Evolutionary conservation across 2,888 invertebrate genomes (phyloP).

Genomic region (Idaea dimidiata): DNA sequence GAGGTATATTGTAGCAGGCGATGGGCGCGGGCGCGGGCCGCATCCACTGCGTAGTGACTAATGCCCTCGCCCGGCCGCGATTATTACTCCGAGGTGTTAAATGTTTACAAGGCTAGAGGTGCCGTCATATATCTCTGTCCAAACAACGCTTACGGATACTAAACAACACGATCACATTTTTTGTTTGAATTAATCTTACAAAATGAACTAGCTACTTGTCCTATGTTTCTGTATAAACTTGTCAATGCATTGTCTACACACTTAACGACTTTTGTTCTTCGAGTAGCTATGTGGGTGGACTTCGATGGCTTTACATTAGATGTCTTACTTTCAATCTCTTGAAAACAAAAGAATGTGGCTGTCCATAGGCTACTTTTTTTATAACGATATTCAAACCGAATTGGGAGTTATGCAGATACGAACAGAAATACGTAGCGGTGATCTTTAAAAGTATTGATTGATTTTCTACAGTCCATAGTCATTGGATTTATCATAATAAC

Average conservation of each 20-base stretch:
- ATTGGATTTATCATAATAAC: neutral
- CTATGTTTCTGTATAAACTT: conserved; percentile 12
- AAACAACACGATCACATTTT: conserved; percentile 32
- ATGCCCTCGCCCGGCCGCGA: conserved; percentile 31
- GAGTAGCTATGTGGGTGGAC: neutral
- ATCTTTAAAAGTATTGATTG: neutral
- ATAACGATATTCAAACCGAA: too few species aligned
- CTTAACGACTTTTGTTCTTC: neutral
- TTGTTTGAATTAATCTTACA: conserved; percentile 22
- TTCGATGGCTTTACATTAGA: neutral
- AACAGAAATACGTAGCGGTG: neutral
- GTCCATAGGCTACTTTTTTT: too few species aligned
- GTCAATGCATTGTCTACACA: conserved; percentile 12
- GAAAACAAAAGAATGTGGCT: too few species aligned
- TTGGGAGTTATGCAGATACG: too few species aligned
- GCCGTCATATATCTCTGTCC: conserved; percentile 59
- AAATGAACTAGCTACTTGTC: conserved; percentile 18
- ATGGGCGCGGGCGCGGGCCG: conserved; percentile 12
- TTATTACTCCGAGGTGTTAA: conserved; percentile 53
- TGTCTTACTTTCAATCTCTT: too few species aligned
- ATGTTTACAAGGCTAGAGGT: conserved; percentile 59
- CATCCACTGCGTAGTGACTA: conserved; percentile 27
- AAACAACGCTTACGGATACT: conserved; percentile 40
- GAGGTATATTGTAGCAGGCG: conserved; percentile 42
- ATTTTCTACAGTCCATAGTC: neutral